Percentiles rank a stretch among this genome's conserved stretches.
Conservation (phyloP, 2,113 vertebrate species). For the Cynocephalus volans region DNA sequence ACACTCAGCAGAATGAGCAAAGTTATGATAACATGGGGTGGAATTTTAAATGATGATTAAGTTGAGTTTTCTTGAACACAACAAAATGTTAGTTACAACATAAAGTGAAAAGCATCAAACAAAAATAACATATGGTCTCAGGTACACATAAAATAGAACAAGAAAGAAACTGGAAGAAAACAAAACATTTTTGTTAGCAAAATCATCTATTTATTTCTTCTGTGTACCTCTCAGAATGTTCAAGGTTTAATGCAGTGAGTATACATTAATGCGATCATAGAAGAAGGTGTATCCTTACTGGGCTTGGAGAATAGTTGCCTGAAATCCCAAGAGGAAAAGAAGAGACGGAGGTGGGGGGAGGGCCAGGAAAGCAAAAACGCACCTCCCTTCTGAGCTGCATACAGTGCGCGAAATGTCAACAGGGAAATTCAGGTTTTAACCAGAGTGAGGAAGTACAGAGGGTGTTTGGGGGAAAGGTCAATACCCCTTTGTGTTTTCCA, state of each 20-base stretch:
- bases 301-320: background rate
- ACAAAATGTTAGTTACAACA: background rate
- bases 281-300: rapidly evolving
- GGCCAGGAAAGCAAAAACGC: background rate
- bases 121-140: background rate
- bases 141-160: rapidly evolving
- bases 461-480: background rate
- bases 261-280: rapidly evolving
- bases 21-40: rapidly evolving
- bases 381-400: rapidly evolving
- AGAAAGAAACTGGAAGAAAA: background rate
- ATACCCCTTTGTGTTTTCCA: background rate
- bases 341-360: background rate
- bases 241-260: background rate
- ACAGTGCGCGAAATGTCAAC: background rate
- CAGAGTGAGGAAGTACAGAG: background rate
- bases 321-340: background rate
- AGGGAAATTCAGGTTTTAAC: background rate
- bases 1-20: too few relatives aligned
- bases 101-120: background rate
- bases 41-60: background rate
- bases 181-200: background rate
- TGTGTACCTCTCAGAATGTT: background rate
- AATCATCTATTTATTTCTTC: background rate
- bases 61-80: too few relatives aligned